Evolutionary conservation across 2,888 invertebrate genomes (phyloP).

Genomic region (Alentia gelatinosa): DNA sequence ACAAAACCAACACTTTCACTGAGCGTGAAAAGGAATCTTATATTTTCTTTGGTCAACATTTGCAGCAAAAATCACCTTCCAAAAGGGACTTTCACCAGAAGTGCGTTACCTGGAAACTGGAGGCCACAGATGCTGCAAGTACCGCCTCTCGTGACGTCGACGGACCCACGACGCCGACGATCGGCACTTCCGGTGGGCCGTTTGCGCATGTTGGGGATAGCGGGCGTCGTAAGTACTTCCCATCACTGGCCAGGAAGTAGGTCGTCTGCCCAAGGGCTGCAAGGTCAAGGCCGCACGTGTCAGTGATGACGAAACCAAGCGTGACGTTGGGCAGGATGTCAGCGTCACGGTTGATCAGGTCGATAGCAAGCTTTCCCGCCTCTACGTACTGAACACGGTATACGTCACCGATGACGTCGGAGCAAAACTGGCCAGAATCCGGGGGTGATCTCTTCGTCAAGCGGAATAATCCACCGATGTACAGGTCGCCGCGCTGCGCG

Average conservation of each 20-base stretch:
- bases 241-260: conserved; percentile 60
- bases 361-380: background rate
- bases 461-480: background rate
- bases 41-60: too few species aligned
- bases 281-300: conserved; percentile 68
- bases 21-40: too few species aligned
- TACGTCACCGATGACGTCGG: background rate
- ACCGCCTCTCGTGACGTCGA: conserved; percentile 38
- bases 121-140: conserved; percentile 55
- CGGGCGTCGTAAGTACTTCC: too few species aligned
- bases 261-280: conserved; percentile 65
- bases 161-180: conserved; percentile 58
- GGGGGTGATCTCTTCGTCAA: background rate
- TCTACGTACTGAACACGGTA: background rate
- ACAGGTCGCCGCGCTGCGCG: background rate
- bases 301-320: conserved; percentile 67
- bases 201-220: background rate
- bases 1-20: too few species aligned
- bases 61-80: too few species aligned
- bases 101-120: conserved; percentile 80
- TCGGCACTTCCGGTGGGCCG: background rate
- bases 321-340: conserved; percentile 59
- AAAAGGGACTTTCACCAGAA: too few species aligned
- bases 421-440: background rate
- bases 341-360: background rate